A percentile compares a stretch with the other conserved stretches of the same genome.
These are phyloP conservation scores for Epinotia nisella DNA, from an alignment of 2,888 invertebrate genomes.

Conservation along the genomic window DNA sequence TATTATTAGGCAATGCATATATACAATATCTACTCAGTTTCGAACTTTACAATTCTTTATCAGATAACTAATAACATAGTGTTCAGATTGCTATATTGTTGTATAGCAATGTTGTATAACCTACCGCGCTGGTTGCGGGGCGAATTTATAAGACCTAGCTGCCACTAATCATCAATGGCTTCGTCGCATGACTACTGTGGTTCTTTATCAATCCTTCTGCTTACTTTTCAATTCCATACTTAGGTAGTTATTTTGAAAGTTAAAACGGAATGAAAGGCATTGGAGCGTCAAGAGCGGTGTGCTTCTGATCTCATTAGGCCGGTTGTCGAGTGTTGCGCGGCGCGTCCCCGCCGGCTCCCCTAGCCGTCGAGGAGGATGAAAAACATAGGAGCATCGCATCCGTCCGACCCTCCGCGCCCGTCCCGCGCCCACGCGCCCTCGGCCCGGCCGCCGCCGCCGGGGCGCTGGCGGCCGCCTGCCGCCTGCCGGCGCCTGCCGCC, in stretches of 20 bases:
- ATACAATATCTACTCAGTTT: no score
- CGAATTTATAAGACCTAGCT: not conserved
- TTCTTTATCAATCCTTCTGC: conserved; percentile 18
- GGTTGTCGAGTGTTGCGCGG: conserved; percentile 63
- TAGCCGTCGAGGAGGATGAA: conserved; percentile 57
- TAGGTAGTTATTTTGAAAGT: not conserved
- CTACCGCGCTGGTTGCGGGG: conserved; percentile 3
- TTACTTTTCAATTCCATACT: conserved; percentile 17
- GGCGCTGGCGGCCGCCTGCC: conserved; percentile 52
- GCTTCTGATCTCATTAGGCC: conserved; percentile 60
- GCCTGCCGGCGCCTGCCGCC: conserved; percentile 48
- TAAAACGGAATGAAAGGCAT: conserved; percentile 36
- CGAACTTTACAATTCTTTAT: not conserved
- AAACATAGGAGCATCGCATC: conserved; percentile 71
- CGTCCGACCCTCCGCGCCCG: conserved; percentile 70
- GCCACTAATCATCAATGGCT: not conserved
- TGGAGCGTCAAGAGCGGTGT: conserved; percentile 30
- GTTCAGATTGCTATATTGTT: not conserved
- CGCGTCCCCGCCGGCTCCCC: conserved; percentile 59
- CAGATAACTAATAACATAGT: not conserved
- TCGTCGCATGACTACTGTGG: conserved; percentile 14
- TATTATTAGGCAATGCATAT: not conserved
- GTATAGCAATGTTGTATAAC: not conserved
- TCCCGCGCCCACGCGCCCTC: conserved; percentile 75
- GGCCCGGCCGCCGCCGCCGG: conserved; percentile 62